Evolutionary conservation across 2,113 vertebrate species (phyloP).

Genomic region (Trichechus manatus): DNA sequence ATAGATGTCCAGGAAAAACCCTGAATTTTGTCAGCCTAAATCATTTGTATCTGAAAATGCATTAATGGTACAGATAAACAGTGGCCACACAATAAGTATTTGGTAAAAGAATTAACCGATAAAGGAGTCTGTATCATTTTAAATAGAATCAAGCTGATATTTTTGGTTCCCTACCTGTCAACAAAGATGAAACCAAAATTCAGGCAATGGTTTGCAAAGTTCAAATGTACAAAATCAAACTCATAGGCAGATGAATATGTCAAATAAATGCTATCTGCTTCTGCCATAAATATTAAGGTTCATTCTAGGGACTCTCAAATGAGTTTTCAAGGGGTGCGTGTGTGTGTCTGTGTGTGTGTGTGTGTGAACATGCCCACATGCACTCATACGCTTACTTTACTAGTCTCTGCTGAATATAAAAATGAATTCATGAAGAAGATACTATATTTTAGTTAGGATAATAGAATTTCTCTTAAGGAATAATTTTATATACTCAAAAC

Average conservation of each 20-base stretch:
- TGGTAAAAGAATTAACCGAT: conserved; percentile 22
- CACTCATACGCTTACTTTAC: not conserved
- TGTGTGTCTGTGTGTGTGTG: not conserved
- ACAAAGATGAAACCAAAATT: conserved; percentile 53
- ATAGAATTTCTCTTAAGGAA: conserved; percentile 38
- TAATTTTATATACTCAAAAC: not conserved
- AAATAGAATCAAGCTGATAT: not conserved
- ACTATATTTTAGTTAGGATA: not conserved
- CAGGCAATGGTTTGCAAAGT: conserved; percentile 45
- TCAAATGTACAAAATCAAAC: conserved; percentile 65
- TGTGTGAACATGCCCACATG: no score
- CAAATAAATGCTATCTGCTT: conserved; percentile 56
- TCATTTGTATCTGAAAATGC: conserved; percentile 38
- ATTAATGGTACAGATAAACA: not conserved
- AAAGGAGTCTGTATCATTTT: conserved; percentile 17
- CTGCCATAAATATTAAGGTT: conserved; percentile 43
- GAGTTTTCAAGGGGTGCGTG: not conserved
- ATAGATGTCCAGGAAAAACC: conserved; percentile 46
- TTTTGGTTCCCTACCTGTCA: conserved; percentile 46
- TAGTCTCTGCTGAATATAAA: not conserved
- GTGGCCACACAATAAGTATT: conserved; percentile 14
- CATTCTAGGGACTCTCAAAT: conserved; percentile 51
- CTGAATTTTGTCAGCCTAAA: conserved; percentile 65
- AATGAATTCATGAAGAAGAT: not conserved
- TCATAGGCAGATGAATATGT: conserved; percentile 20